A percentile compares a stretch with the other conserved stretches of the same genome.
phyloP scores from a whole-genome alignment of 2,888 invertebrate genomes.

The Merodon equestris region DNA sequence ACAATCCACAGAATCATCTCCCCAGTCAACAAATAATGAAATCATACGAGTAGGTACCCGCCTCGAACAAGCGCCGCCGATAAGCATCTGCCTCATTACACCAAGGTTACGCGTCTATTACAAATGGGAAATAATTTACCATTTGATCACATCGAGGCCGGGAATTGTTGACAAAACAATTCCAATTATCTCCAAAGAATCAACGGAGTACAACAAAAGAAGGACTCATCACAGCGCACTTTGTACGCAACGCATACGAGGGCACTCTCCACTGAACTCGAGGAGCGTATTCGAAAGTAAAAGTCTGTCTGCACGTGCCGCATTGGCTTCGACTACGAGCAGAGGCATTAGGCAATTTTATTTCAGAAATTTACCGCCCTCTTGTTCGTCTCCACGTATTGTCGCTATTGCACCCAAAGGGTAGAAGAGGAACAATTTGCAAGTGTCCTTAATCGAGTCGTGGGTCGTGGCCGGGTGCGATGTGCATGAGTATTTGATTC shows the following conservation, averaged over 20 bases:
- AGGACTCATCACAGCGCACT: constrained; percentile 30
- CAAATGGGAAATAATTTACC: constrained; percentile 54
- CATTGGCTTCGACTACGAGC: constrained; percentile 49
- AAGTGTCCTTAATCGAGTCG: constrained; percentile 48
- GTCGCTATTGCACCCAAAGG: constrained; percentile 49
- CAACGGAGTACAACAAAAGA: constrained; percentile 40
- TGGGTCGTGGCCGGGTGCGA: constrained; percentile 32
- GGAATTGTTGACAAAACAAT: constrained; percentile 62
- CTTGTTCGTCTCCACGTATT: not conserved
- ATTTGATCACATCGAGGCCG: constrained; percentile 47
- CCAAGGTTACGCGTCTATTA: constrained; percentile 23
- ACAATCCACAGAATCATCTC: too few species aligned
- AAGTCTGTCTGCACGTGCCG: constrained; percentile 63
- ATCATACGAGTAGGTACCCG: constrained; percentile 2
- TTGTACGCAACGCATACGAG: constrained; percentile 9
- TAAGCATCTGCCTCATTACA: constrained; percentile 15
- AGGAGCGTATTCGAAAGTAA: constrained; percentile 44
- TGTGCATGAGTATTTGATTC: constrained; percentile 3
- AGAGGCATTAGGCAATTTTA: constrained; percentile 49
- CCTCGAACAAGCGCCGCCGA: constrained; percentile 2
- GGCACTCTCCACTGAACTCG: constrained; percentile 12
- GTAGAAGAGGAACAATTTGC: constrained; percentile 55
- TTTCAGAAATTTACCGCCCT: constrained; percentile 29
- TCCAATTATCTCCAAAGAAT: constrained; percentile 48
- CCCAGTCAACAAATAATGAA: constrained; percentile 13